Evolutionary conservation across 2,113 vertebrate genomes (phyloP).

Genomic region (Proteles cristata): DNA sequence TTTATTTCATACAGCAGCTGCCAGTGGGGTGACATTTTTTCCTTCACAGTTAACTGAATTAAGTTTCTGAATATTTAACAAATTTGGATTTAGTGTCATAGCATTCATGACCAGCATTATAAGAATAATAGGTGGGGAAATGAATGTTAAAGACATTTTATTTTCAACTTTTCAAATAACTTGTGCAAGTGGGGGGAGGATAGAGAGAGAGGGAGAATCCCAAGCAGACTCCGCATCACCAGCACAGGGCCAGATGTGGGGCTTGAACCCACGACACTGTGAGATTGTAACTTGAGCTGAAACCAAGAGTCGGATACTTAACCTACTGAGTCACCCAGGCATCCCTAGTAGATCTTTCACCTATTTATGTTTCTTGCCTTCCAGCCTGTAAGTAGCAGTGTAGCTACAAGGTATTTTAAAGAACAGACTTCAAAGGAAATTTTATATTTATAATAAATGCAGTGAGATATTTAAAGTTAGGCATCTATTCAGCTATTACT

Average conservation of each 20-base stretch:
- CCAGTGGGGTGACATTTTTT: background rate
- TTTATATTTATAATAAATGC: conserved; percentile 50
- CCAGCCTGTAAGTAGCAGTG: background rate
- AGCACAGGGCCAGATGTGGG: no score
- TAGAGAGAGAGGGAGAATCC: no score
- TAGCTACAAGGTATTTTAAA: conserved; percentile 1
- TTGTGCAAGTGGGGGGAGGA: background rate
- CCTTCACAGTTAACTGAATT: conserved; percentile 34
- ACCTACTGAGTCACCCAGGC: no score
- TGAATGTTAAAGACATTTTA: background rate
- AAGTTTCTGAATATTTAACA: conserved; percentile 35
- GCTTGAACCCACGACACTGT: no score
- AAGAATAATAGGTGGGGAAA: background rate
- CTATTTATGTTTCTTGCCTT: background rate
- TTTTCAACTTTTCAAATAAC: conserved; percentile 22
- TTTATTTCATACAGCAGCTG: background rate
- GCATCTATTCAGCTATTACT: background rate
- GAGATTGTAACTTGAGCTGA: no score
- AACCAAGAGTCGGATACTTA: no score
- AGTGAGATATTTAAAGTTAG: background rate
- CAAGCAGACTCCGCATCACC: no score
- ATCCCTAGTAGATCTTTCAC: background rate
- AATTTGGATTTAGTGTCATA: conserved; percentile 28
- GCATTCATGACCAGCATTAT: background rate
- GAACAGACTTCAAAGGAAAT: background rate